Percentiles rank a stretch among this genome's conserved stretches.
Evolutionary conservation across 2,113 vertebrate species (phyloP).

Genomic region (Lepus europaeus): DNA sequence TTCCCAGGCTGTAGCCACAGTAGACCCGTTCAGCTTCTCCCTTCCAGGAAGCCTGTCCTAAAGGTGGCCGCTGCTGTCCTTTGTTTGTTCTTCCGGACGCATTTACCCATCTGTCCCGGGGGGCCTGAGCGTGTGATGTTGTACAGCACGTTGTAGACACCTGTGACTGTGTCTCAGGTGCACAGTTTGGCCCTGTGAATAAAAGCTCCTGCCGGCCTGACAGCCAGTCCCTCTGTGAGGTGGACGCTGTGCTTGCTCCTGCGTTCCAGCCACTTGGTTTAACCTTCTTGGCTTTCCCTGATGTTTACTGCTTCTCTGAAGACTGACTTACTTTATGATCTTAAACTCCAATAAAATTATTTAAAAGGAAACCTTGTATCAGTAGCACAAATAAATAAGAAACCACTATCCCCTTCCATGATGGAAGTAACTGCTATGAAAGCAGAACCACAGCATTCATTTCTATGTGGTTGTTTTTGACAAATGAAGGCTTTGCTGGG

Average conservation of each 20-base stretch:
- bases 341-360: slow-evolving; percentile 10
- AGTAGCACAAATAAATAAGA: background rate
- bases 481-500: background rate
- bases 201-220: background rate
- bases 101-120: background rate
- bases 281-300: slow-evolving; percentile 4
- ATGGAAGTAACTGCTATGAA: background rate
- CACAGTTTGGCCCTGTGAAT: background rate
- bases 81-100: background rate
- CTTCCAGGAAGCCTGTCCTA: background rate
- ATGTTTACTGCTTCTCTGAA: slow-evolving; percentile 44
- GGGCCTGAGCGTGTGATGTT: background rate
- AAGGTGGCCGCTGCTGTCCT: background rate
- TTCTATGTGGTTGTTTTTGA: background rate
- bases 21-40: background rate
- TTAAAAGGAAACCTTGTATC: slow-evolving; percentile 24
- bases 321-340: background rate
- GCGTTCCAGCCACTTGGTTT: background rate
- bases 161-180: background rate
- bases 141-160: background rate
- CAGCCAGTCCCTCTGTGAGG: background rate
- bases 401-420: background rate
- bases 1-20: background rate
- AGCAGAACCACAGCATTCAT: background rate
- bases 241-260: background rate